Percentiles rank a stretch among this genome's conserved stretches.
Evolutionary conservation across 1,140 invertebrate genomes (phyloP).

Genomic region (Brachystomella parvula): DNA sequence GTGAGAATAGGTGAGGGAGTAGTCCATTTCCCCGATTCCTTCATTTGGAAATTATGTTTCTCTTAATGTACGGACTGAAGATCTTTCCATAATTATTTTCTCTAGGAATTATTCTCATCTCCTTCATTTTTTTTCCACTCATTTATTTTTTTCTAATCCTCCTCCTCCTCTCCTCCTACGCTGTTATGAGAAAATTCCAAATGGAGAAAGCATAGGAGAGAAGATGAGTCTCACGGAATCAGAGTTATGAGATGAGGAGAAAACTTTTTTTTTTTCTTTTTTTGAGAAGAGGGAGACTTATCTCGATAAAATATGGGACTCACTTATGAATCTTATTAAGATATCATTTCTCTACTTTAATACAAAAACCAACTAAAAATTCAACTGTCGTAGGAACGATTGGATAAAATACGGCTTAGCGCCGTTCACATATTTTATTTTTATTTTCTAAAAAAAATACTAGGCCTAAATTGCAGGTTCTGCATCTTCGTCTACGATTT

Average conservation of each 20-base stretch:
- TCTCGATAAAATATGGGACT: constrained; percentile 31
- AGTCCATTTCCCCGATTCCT: background rate
- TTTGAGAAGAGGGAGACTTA: constrained; percentile 24
- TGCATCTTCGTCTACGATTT: background rate
- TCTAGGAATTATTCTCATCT: no score
- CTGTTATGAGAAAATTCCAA: background rate
- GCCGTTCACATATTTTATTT: background rate
- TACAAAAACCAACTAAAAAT: background rate
- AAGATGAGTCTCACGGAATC: background rate
- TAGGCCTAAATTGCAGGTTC: background rate
- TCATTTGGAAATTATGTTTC: no score
- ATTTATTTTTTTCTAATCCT: constrained; percentile 1
- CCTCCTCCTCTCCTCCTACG: background rate
- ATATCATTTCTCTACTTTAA: constrained; percentile 11
- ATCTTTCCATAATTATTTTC: no score
- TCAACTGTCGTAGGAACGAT: constrained; percentile 7
- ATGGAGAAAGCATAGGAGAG: background rate
- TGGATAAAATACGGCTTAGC: no score
- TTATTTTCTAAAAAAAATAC: background rate
- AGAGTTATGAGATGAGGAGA: constrained; percentile 23
- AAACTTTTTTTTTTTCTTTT: constrained; percentile 22
- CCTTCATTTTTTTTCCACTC: background rate
- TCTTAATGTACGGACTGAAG: no score
- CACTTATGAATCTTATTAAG: constrained; percentile 34
- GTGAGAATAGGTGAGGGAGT: background rate